These are phyloP conservation scores for Danio aesculapii DNA, from an alignment of 2,797 vertebrate species.

Conservation along the genomic window DNA sequence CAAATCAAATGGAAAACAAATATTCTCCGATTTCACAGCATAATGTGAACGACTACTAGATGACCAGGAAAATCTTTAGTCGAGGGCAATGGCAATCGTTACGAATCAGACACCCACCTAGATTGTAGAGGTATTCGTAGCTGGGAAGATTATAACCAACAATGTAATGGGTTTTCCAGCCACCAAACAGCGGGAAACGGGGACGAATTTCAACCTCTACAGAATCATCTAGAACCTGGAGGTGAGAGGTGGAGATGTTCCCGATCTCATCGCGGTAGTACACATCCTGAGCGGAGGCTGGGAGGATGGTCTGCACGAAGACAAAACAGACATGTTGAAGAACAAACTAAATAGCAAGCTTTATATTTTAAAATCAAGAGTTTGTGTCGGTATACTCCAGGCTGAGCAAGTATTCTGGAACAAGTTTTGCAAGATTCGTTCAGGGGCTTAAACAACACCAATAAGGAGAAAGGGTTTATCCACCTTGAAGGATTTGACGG, in stretches of 20 bases:
- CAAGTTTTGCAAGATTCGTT: background rate
- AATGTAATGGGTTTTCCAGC: slow-evolving; percentile 99
- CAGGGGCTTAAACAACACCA: background rate
- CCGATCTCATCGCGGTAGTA: slow-evolving; percentile 99
- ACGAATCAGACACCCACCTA: slow-evolving; percentile 80
- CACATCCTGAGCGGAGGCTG: slow-evolving; percentile 96
- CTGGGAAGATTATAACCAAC: slow-evolving; percentile 98
- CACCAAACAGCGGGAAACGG: slow-evolving; percentile 95
- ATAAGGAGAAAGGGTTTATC: background rate
- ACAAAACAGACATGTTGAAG: background rate
- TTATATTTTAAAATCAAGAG: no score
- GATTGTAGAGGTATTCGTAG: slow-evolving; percentile 97
- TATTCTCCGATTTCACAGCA: no score
- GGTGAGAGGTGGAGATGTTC: slow-evolving; percentile 98
- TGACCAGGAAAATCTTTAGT: no score
- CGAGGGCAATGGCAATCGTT: no score
- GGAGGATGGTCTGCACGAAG: slow-evolving; percentile 92
- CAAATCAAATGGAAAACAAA: no score
- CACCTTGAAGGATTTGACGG: slow-evolving; percentile 98
- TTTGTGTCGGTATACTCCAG: no score
- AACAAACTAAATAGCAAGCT: background rate
- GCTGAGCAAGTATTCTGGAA: background rate
- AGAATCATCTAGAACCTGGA: slow-evolving; percentile 94
- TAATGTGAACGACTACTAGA: no score
- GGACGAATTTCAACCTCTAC: slow-evolving; percentile 98